Evolutionary conservation across 2,797 vertebrate genomes (phyloP), one percentile per base, ranked within the genome.

Genomic region (Pipistrellus kuhlii): DNA sequence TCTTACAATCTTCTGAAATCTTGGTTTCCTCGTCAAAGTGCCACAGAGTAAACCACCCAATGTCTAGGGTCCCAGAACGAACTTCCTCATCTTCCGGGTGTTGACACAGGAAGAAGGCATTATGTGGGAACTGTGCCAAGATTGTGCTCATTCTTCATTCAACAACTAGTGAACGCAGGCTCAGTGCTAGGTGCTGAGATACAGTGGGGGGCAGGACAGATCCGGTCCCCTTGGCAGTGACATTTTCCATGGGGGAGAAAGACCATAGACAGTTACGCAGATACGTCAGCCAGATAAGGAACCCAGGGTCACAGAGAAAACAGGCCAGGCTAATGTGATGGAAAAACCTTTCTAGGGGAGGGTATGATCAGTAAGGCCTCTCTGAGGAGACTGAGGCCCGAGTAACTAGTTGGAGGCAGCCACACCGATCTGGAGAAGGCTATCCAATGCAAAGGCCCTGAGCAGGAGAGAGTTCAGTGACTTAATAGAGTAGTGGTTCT

Each of bases 171-270:
- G 21, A 91, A 55, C 1, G 51, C 59, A 72, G 66, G 35, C 30
- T 14, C 5, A 6, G 15, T 0, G 5, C 10, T 21, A 30, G 48
- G 69, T 0, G 4, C 85, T n/a, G 53, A 77, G 21, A 35, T 5
- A 30, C 6, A 23, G 23, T 3, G 4, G 77, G 9, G 9, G 35
- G 20, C 0, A 18, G 53, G 75, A 82, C 64, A 59, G n/a, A 53
- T 23, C 18, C 18, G 21, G 35, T 15, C 25, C 32, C 62, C 5
- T 4, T 0, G 25, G 13, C 64, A 23, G 85, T 23, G 73, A 81
- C n/a, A 12, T 30, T 80, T 64, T 80, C 53, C 8, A 7, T 0
- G 21, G 30, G 4, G 15, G 46, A 82, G 92, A 76, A 77, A 82
- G 48, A 53, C 9, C 5, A 21, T 0, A 5, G 4, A 12, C 21